Conservation (phyloP, 2,888 invertebrate species). For the Romanomermis culicivorax region DNA sequence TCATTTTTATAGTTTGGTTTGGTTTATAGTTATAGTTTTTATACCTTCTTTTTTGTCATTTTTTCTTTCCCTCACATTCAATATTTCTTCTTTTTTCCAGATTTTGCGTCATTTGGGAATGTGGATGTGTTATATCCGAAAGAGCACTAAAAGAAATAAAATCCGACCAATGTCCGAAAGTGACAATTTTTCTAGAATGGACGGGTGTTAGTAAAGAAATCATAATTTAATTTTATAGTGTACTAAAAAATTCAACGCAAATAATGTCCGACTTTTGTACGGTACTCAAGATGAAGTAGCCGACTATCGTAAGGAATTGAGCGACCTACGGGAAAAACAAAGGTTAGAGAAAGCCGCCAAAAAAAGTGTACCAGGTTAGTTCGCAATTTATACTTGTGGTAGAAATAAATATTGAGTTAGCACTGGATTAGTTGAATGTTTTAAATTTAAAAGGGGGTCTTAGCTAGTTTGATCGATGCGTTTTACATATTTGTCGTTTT, state of each 20-base stretch:
- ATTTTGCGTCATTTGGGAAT: conserved; percentile 45
- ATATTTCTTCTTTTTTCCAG: conserved; percentile 18
- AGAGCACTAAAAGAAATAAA: conserved; percentile 68
- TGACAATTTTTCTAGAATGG: conserved; percentile 14
- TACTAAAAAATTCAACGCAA: conserved; percentile 49
- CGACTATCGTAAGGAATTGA: conserved; percentile 43
- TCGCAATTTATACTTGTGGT: too few relatives aligned
- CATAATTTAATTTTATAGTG: conserved; percentile 39
- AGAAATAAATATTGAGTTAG: too few relatives aligned
- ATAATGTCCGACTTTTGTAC: conserved; percentile 69
- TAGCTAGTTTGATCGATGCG: too few relatives aligned
- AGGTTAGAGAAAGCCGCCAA: conserved; percentile 47
- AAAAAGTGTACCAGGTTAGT: too few relatives aligned
- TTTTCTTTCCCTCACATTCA: not conserved
- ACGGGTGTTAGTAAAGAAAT: not conserved
- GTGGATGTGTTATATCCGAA: conserved; percentile 91
- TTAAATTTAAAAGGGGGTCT: too few relatives aligned
- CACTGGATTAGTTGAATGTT: too few relatives aligned
- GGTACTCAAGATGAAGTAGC: conserved; percentile 49
- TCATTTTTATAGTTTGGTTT: too few relatives aligned
- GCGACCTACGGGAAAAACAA: conserved; percentile 40
- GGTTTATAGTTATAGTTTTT: too few relatives aligned
- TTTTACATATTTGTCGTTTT: too few relatives aligned
- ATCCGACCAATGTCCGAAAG: conserved; percentile 30
- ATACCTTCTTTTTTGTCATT: not conserved